Conservation (phyloP, 2,113 vertebrate species). For the Ancistrus triradiatus region DNA sequence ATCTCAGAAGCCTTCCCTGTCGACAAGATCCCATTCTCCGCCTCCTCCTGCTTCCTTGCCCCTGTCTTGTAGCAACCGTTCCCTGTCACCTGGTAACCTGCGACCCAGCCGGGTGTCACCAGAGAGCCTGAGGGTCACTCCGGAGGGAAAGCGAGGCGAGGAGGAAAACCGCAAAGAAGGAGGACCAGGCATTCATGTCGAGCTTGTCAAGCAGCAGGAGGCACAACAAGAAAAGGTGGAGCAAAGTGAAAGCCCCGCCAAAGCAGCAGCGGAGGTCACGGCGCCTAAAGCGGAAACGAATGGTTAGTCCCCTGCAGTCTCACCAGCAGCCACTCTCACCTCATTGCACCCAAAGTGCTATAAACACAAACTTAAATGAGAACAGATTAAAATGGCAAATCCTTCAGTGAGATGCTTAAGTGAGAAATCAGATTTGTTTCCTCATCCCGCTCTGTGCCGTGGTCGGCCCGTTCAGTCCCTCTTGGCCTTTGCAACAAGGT, state of each 20-base stretch:
- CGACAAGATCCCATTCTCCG: constrained; percentile 73
- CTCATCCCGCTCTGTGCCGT: too few species aligned
- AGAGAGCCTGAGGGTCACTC: constrained; percentile 68
- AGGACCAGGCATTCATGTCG: not conserved
- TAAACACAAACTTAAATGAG: too few species aligned
- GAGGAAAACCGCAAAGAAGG: constrained; percentile 27
- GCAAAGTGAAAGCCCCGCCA: constrained; percentile 39
- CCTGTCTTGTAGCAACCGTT: constrained; percentile 54
- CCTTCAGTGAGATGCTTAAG: too few species aligned
- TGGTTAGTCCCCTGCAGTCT: too few species aligned
- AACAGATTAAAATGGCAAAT: too few species aligned
- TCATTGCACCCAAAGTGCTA: too few species aligned
- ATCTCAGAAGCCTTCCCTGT: constrained; percentile 72
- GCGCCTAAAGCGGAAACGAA: constrained; percentile 51
- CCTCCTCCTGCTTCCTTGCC: constrained; percentile 52
- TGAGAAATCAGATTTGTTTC: too few species aligned
- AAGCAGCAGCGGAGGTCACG: constrained; percentile 55
- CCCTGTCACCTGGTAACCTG: constrained; percentile 82
- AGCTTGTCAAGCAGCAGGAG: not conserved
- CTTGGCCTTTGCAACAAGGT: too few species aligned
- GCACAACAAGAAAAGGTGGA: not conserved
- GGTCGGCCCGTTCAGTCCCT: too few species aligned
- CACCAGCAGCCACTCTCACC: too few species aligned
- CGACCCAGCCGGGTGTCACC: constrained; percentile 73
- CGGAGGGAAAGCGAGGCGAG: constrained; percentile 51